Evolutionary conservation across 2,888 invertebrate genomes (phyloP), one percentile per base, ranked within the genome.

Genomic region (Tanypteryx hageni): DNA sequence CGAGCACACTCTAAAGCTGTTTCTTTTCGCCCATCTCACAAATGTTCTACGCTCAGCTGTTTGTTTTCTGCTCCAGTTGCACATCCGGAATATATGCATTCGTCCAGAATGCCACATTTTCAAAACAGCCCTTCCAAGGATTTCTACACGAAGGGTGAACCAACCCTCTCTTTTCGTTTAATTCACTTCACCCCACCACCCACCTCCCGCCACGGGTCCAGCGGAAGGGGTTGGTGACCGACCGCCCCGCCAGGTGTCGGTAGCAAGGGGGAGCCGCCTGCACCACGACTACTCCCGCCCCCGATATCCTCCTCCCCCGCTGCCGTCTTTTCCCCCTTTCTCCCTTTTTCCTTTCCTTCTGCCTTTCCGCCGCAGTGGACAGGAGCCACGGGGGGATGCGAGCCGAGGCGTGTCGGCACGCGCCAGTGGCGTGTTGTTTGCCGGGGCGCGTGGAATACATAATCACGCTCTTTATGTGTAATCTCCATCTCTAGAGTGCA

Each of bases 161-260:
- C 76, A 76, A 76, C 64, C 9, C 68, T 89, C 68, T 18, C 68
- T 89, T 83, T 83, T 57, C 83, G 57, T 83, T 83, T 89, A 68
- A 64, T 64, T 89, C 61, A 31, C 18, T 64, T 27, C 86, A 61
- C 86, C 61, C 86, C 57, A 14, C 22, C 86, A 56, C 83, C n/a
- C 44, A 44, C 44, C 3, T 44, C 44, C 44, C 83, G 16, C 57
- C 18, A 16, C 16, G 86, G 86, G 86, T 86, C 86, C 86, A 86
- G 61, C 11, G 31, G 89, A 89, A 89, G 89, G 89, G 64, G 89
- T 89, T 89, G 89, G 68, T 89, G 89, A 89, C 89, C 89, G 61
- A 22, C 64, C 61, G 27, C 18, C 64, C 44, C 44, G 64, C 89
- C 89, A 89, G 89, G 89, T 89, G 89, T 68, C 64, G 76, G 27